Evolutionary conservation across 1,140 invertebrate species (phyloP).

Genomic region (Papilio polyxenes): DNA sequence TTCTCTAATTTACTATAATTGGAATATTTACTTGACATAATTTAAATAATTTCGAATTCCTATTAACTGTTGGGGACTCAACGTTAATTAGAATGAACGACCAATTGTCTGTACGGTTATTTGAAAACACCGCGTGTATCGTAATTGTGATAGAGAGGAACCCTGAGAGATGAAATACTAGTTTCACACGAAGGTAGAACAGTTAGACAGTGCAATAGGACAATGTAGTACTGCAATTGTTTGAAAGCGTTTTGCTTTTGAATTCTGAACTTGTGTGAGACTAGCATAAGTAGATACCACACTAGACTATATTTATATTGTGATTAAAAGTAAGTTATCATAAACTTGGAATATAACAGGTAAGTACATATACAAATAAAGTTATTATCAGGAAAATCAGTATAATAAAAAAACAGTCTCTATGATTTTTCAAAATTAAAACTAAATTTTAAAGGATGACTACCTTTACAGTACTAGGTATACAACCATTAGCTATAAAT

Average conservation of each 20-base stretch:
- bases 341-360: too few relatives aligned
- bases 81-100: constrained; percentile 18
- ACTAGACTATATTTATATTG: too few relatives aligned
- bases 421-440: too few relatives aligned
- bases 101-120: constrained; percentile 7
- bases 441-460: too few relatives aligned
- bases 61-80: neutral
- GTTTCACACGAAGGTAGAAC: neutral
- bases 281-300: too few relatives aligned
- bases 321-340: too few relatives aligned
- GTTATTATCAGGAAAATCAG: too few relatives aligned
- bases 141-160: neutral
- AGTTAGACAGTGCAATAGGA: neutral
- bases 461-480: neutral
- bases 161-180: neutral
- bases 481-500: neutral
- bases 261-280: neutral
- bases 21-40: constrained; percentile 16
- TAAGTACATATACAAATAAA: too few relatives aligned
- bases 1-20: neutral
- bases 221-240: neutral
- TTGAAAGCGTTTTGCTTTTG: neutral
- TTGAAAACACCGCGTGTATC: neutral
- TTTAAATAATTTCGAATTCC: constrained; percentile 15
- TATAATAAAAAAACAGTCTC: too few relatives aligned